phyloP scores from a whole-genome alignment of 1,140 invertebrate genomes.

The Anoplolepis gracilipes region DNA sequence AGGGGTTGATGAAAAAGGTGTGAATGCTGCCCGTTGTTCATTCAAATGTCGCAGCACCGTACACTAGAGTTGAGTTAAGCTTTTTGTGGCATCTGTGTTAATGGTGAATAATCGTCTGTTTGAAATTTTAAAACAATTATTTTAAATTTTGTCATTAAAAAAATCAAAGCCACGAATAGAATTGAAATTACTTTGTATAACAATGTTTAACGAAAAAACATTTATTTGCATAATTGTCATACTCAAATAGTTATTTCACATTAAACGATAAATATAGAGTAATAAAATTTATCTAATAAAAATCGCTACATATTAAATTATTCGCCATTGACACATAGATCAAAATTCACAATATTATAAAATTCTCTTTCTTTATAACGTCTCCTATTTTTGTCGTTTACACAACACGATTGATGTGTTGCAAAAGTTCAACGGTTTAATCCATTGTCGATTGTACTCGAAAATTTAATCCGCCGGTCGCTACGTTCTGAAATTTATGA shows the following conservation, averaged over 20 bases:
- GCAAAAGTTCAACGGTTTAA: constrained; percentile 23
- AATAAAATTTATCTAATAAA: constrained; percentile 15
- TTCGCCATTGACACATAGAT: constrained; percentile 5
- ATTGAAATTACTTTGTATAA: too few species aligned
- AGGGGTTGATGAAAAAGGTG: constrained; percentile 70
- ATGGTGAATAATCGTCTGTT: background rate
- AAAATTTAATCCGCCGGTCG: constrained; percentile 42
- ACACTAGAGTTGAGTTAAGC: background rate
- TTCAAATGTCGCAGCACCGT: constrained; percentile 70
- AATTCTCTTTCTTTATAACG: too few species aligned
- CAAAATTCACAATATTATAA: constrained; percentile 27
- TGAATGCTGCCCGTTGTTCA: constrained; percentile 73
- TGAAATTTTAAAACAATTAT: background rate
- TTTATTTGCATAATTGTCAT: background rate
- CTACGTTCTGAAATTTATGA: constrained; percentile 63
- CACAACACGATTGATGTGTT: constrained; percentile 30
- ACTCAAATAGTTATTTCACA: background rate
- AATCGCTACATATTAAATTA: too few species aligned
- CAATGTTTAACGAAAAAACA: too few species aligned
- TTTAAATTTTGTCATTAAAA: background rate
- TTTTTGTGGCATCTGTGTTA: background rate
- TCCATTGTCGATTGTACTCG: constrained; percentile 15
- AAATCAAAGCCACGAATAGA: too few species aligned
- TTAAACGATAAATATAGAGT: background rate
- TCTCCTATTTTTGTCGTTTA: constrained; percentile 9